Evolutionary conservation across 1,140 invertebrate genomes (phyloP).

Genomic region (Neotoxoptera formosana): DNA sequence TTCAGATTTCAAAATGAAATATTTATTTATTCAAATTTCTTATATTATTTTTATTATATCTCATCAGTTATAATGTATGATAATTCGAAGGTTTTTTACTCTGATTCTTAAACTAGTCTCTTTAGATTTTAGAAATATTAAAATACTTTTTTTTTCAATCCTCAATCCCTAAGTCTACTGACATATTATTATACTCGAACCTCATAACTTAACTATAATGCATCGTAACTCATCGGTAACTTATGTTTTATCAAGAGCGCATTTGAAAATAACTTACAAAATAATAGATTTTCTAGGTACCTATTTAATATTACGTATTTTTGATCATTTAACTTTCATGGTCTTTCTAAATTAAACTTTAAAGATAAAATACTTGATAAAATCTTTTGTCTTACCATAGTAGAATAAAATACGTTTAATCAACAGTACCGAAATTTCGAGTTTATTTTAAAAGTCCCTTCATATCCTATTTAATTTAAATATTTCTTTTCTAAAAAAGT

Average conservation of each 20-base stretch:
- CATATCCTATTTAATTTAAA: slow-evolving; percentile 7
- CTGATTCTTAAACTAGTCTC: not conserved
- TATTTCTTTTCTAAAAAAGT: slow-evolving; percentile 6
- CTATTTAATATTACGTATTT: not conserved
- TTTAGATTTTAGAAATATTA: not conserved
- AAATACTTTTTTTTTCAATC: not conserved
- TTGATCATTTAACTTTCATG: not conserved
- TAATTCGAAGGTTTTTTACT: not conserved
- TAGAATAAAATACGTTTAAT: not conserved
- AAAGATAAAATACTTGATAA: not conserved
- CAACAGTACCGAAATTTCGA: not conserved
- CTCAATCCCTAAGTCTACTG: not conserved
- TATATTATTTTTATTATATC: not conserved
- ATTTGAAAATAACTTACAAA: not conserved
- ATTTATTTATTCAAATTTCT: not conserved
- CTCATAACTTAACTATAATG: not conserved
- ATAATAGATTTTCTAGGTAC: not conserved
- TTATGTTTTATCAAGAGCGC: not conserved
- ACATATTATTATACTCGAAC: not conserved
- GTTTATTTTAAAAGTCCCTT: slow-evolving; percentile 17
- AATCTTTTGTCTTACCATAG: not conserved
- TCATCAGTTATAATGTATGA: not conserved
- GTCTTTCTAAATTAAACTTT: not conserved
- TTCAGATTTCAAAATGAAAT: not conserved
- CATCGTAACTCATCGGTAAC: not conserved